Evolutionary conservation across 2,888 invertebrate species (phyloP).

Genomic region (Erebia ligea): DNA sequence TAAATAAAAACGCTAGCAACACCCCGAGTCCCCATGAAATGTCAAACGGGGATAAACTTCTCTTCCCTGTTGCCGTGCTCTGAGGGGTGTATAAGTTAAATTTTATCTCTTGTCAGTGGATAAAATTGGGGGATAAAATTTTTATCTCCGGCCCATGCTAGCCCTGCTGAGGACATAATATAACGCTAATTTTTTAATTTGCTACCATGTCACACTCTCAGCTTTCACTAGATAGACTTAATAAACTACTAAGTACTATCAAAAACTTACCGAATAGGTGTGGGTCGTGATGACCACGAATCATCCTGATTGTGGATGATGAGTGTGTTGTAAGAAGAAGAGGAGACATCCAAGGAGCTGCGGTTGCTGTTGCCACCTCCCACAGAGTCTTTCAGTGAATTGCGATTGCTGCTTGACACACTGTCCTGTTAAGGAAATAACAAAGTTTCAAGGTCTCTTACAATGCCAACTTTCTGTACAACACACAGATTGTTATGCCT

Average conservation of each 20-base stretch:
- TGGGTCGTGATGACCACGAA: slow-evolving; percentile 85
- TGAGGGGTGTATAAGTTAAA: too few relatives aligned
- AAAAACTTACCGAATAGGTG: slow-evolving; percentile 68
- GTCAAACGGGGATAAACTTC: too few relatives aligned
- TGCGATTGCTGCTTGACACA: slow-evolving; percentile 83
- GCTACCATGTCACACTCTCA: too few relatives aligned
- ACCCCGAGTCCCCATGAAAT: too few relatives aligned
- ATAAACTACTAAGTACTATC: not conserved
- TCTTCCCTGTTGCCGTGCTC: too few relatives aligned
- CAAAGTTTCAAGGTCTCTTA: not conserved
- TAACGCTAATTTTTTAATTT: too few relatives aligned
- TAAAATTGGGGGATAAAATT: too few relatives aligned
- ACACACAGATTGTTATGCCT: not conserved
- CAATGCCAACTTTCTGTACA: not conserved
- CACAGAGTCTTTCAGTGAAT: slow-evolving; percentile 84
- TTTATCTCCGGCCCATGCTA: too few relatives aligned
- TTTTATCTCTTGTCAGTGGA: too few relatives aligned
- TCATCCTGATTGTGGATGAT: slow-evolving; percentile 92
- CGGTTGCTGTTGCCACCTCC: slow-evolving; percentile 84
- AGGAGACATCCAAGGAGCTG: slow-evolving; percentile 88
- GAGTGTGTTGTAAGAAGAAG: slow-evolving; percentile 91
- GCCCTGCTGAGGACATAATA: too few relatives aligned
- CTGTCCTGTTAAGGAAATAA: slow-evolving; percentile 56
- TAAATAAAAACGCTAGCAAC: too few relatives aligned
- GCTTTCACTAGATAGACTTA: not conserved